A percentile compares a stretch with the other conserved stretches of the same genome.
These are phyloP conservation scores for Volucella inflata DNA, from an alignment of 2,888 invertebrate genomes.

Conservation along the genomic window DNA sequence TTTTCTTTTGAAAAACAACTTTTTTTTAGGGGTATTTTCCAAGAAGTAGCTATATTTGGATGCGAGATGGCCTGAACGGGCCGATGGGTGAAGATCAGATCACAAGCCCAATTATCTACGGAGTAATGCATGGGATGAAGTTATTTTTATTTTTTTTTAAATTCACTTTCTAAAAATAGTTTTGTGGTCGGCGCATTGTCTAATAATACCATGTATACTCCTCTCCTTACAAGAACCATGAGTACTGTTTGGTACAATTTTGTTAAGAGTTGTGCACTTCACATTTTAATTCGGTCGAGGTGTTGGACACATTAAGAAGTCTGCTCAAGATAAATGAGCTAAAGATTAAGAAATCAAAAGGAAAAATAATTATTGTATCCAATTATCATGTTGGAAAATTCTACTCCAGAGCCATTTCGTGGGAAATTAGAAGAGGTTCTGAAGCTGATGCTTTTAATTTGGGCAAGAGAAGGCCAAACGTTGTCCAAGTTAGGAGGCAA, in stretches of 20 bases:
- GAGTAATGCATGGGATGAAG: conserved; percentile 18
- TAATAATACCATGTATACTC: conserved; percentile 69
- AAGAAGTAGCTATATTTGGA: conserved; percentile 20
- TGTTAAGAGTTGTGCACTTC: conserved; percentile 41
- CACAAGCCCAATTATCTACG: conserved; percentile 30
- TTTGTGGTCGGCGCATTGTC: conserved; percentile 45
- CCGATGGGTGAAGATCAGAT: conserved; percentile 62
- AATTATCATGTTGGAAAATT: conserved; percentile 81
- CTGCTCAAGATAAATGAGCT: background rate
- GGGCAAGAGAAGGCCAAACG: conserved; percentile 91
- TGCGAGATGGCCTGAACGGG: conserved; percentile 47
- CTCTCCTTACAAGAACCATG: conserved; percentile 34
- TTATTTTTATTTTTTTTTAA: conserved; percentile 28
- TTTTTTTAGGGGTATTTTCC: conserved; percentile 23
- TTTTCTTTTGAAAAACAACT: background rate
- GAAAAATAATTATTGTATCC: conserved; percentile 35
- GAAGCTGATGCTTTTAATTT: conserved; percentile 92
- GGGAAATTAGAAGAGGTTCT: conserved; percentile 90
- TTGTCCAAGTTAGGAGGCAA: conserved; percentile 87
- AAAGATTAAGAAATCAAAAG: background rate
- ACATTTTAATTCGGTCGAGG: conserved; percentile 25
- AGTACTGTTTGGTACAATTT: conserved; percentile 17
- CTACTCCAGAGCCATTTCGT: conserved; percentile 84
- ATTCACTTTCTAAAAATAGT: conserved; percentile 62
- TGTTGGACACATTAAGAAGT: conserved; percentile 50